Conservation (phyloP, 2,113 vertebrate genomes). For the Globicephala melas region DNA sequence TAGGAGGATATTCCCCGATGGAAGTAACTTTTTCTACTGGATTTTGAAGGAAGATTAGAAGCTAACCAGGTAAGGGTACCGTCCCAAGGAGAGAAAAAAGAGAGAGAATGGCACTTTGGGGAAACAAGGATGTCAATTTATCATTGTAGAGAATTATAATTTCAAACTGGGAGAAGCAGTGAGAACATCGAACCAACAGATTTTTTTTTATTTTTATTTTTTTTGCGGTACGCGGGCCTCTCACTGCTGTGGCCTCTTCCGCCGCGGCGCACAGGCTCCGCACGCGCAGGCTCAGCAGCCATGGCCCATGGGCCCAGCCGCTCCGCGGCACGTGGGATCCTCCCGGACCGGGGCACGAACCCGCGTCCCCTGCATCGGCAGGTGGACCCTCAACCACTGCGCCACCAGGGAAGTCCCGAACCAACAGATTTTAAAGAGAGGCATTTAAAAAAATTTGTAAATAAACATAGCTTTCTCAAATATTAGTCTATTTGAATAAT, state of each 20-base stretch:
- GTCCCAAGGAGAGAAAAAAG: not conserved
- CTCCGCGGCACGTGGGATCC: too few species aligned
- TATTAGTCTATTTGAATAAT: conserved; percentile 9
- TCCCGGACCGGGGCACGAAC: too few species aligned
- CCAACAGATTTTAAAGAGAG: not conserved
- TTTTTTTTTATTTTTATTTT: not conserved
- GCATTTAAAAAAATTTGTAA: not conserved
- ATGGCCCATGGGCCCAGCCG: too few species aligned
- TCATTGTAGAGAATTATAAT: not conserved
- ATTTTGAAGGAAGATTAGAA: not conserved
- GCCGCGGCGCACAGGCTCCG: too few species aligned
- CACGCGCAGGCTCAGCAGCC: too few species aligned
- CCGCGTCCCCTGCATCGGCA: too few species aligned
- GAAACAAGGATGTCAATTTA: not conserved
- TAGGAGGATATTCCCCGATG: not conserved
- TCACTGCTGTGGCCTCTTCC: too few species aligned
- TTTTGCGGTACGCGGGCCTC: too few species aligned
- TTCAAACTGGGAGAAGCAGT: not conserved
- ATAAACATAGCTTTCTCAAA: not conserved
- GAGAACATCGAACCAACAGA: not conserved
- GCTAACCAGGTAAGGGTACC: not conserved
- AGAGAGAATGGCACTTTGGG: not conserved
- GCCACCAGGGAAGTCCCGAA: not conserved
- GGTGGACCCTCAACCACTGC: too few species aligned
- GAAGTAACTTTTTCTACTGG: not conserved